Base-by-base conservation (phyloP, 1,140 invertebrate species). In the Arion vulgaris region DNA sequence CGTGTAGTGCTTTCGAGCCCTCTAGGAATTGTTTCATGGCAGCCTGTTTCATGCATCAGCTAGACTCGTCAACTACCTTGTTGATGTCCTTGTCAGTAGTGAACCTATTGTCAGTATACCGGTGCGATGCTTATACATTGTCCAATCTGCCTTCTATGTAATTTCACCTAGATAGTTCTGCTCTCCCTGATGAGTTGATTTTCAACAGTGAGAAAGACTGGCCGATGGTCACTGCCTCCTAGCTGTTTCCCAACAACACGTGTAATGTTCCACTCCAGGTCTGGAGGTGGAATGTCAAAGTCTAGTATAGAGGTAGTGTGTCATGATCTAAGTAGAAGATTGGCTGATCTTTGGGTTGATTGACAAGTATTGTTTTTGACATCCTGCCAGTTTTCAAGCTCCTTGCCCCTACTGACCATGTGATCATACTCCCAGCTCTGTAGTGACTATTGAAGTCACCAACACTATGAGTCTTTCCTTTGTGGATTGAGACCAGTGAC, bases 91-190 rank as follows among this genome's bases (percentile, higher is more conserved):
- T 72, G 19, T 38, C n/a, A 45, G 19, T 49, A 19, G 13, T 69
- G 39, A 81, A 15, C 74, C 17, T 81, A n/a, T 73, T 0, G 28
- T 28, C 28, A 72, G 69, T 26, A 62, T 41, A 23, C 51, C 34
- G 2, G 69, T 73, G 34, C 45, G 45, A 15, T 73, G 66, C 23
- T 34, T 49, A 49, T 49, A 76, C 32, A 75, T 38, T 66, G 62
- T 41, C 83, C 79, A 81, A 15, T 81, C 39, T 78, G 83, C 83
- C 32, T 83, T 83, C 66, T 82, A n/a, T 82, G 41, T 82, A 82
- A 45, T 76, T 82, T 41, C 73, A 76, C 57, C 81, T 76, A 9
- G 74, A 69, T 77, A n/a, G 68, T 41, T 41, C 28, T 38, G 19
- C 38, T 49, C 5, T 51, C 49, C 4, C 19, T 7, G 11, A 41